A percentile compares a stretch with the other conserved stretches of the same genome.
These are phyloP conservation scores for Myotis brandtii DNA, from an alignment of 2,113 vertebrate genomes.

Conservation along the genomic window DNA sequence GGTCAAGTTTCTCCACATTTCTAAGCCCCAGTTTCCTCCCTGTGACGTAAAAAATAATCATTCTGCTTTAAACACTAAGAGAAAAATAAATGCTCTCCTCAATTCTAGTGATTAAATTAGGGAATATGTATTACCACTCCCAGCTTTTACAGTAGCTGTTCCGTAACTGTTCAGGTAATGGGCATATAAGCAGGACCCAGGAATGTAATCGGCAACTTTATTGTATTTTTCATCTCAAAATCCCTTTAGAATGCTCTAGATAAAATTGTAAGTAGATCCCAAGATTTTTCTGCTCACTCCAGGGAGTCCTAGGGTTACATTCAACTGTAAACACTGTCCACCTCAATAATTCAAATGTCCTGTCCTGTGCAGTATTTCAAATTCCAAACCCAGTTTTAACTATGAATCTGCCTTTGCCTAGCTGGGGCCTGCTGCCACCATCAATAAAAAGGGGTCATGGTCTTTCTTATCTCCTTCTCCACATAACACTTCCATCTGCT, in stretches of 20 bases:
- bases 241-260: conserved; percentile 25
- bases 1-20: neutral
- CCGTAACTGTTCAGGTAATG: neutral
- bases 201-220: neutral
- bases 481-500: neutral
- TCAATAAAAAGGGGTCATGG: neutral
- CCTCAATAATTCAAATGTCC: neutral
- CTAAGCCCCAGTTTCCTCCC: neutral
- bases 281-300: conserved; percentile 18
- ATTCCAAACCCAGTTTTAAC: conserved; percentile 10
- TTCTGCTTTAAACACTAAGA: neutral
- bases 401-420: neutral
- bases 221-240: conserved; percentile 4
- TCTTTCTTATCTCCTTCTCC: neutral
- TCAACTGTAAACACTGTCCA: neutral
- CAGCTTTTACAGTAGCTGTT: neutral
- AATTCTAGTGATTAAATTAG: conserved; percentile 12
- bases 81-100: neutral
- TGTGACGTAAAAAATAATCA: neutral
- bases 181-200: neutral
- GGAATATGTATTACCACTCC: neutral
- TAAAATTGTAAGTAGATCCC: conserved; percentile 41
- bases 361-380: conserved; percentile 9
- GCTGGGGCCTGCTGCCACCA: neutral
- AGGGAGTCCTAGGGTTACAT: neutral